phyloP scores from a whole-genome alignment of 1,140 invertebrate genomes.

The Bombus ignitus region DNA sequence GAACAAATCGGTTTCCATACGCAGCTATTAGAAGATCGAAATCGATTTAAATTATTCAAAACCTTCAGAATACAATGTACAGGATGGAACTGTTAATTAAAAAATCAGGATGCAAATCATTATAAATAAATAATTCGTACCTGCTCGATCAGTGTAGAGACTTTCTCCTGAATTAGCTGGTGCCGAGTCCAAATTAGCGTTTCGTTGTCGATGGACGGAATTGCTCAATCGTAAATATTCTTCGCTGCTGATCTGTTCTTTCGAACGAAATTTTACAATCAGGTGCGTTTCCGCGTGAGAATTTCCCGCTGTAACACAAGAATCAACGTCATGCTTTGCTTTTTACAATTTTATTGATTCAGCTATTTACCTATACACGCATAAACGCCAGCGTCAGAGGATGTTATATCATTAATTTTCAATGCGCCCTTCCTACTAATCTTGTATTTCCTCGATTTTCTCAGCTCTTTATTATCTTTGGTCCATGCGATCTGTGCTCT shows the following conservation, averaged over 20 bases:
- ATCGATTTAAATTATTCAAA: not conserved
- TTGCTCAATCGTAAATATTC: slow-evolving; percentile 84
- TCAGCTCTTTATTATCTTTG: slow-evolving; percentile 89
- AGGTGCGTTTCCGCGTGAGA: slow-evolving; percentile 89
- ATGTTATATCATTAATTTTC: slow-evolving; percentile 89
- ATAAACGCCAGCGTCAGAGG: slow-evolving; percentile 91
- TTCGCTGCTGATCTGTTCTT: slow-evolving; percentile 90
- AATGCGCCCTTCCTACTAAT: slow-evolving; percentile 94
- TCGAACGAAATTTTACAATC: slow-evolving; percentile 88
- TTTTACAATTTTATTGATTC: not conserved
- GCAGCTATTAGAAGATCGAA: slow-evolving; percentile 65
- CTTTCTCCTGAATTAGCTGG: slow-evolving; percentile 78
- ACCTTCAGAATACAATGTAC: not conserved
- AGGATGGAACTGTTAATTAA: not conserved
- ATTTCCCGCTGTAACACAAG: slow-evolving; percentile 84
- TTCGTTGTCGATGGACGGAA: slow-evolving; percentile 78
- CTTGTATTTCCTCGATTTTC: slow-evolving; percentile 90
- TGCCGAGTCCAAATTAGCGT: slow-evolving; percentile 75
- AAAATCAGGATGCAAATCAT: not conserved
- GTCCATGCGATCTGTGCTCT: slow-evolving; percentile 90
- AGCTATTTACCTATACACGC: slow-evolving; percentile 87
- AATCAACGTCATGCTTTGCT: not conserved
- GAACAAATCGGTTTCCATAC: slow-evolving; percentile 73
- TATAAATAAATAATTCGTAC: slow-evolving; percentile 55
- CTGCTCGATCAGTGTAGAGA: slow-evolving; percentile 77